Conservation (phyloP, 2,797 vertebrate species). For the Okamejei kenojei region DNA sequence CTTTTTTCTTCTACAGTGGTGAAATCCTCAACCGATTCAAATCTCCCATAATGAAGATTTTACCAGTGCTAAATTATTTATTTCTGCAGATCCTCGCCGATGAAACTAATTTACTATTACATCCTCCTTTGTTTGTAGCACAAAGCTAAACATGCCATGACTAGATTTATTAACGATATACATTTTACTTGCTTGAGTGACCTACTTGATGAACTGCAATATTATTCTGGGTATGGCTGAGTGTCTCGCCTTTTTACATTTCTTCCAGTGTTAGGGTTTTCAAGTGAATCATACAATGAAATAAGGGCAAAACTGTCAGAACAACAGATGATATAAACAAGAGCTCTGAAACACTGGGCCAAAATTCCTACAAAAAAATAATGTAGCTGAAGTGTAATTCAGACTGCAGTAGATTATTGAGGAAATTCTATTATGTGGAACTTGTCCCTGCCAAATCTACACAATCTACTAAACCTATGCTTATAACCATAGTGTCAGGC, state of each 20-base stretch:
- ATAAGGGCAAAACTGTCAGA: background rate
- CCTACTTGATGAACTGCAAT: background rate
- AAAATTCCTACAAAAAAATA: background rate
- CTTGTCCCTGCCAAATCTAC: background rate
- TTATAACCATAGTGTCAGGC: background rate
- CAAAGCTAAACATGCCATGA: background rate
- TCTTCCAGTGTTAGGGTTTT: background rate
- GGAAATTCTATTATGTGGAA: background rate
- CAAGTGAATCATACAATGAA: background rate
- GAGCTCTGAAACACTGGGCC: background rate
- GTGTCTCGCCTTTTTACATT: background rate
- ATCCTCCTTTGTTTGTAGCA: background rate
- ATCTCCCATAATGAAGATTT: background rate
- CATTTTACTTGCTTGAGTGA: background rate
- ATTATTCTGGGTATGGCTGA: background rate
- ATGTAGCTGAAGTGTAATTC: background rate
- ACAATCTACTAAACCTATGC: background rate
- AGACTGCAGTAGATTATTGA: background rate
- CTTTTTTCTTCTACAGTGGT: background rate
- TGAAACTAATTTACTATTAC: background rate
- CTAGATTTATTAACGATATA: background rate
- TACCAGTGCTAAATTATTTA: background rate
- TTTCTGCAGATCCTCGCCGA: background rate
- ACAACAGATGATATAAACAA: background rate
- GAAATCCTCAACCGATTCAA: background rate